A percentile compares a stretch with the other conserved stretches of the same genome.
Conservation (phyloP, 2,888 invertebrate species). For the Epinotia nisella region DNA sequence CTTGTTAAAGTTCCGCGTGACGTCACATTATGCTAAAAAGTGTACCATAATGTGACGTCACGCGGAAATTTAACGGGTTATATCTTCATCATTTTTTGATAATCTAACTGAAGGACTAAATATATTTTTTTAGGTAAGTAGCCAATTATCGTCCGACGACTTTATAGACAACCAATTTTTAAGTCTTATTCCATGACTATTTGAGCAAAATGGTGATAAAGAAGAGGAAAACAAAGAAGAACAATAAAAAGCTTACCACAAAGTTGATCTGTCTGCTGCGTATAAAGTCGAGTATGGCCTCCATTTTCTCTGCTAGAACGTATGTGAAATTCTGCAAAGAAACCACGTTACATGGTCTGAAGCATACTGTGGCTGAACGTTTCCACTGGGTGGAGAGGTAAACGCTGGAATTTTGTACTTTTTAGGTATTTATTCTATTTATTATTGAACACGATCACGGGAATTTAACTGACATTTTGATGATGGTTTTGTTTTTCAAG, state of each 20-base stretch:
- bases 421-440: background rate
- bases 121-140: too few species aligned
- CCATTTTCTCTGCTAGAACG: constrained; percentile 54
- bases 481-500: constrained; percentile 19
- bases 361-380: constrained; percentile 74
- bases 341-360: constrained; percentile 76
- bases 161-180: too few species aligned
- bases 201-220: constrained; percentile 34
- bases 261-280: constrained; percentile 68
- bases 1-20: too few species aligned
- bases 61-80: too few species aligned
- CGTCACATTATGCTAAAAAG: too few species aligned
- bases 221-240: constrained; percentile 33
- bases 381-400: constrained; percentile 76
- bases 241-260: constrained; percentile 49
- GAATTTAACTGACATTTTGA: constrained; percentile 17
- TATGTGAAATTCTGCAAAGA: constrained; percentile 74
- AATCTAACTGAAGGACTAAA: too few species aligned
- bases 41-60: too few species aligned
- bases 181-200: background rate
- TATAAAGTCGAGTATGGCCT: constrained; percentile 63
- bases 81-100: too few species aligned
- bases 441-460: background rate
- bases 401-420: constrained; percentile 20
- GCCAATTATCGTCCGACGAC: too few species aligned